Conservation (phyloP, 1,140 invertebrate species). For the Zelostemma sp. region DNA sequence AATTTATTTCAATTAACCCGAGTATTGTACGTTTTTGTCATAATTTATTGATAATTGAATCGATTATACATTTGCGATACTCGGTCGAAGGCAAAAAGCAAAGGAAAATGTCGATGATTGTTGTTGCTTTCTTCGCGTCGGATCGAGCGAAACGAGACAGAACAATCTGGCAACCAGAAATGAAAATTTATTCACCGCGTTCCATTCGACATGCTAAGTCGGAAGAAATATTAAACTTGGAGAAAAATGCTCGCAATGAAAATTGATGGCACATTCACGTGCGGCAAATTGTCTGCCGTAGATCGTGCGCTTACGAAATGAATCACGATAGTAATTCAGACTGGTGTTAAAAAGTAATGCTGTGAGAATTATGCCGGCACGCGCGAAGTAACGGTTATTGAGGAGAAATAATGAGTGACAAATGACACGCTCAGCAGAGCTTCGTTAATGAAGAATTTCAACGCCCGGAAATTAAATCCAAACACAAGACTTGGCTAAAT, state of each 20-base stretch:
- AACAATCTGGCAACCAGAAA: too few relatives aligned
- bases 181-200: not conserved
- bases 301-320: not conserved
- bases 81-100: too few relatives aligned
- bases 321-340: not conserved
- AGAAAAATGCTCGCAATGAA: slow-evolving; percentile 1
- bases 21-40: not conserved
- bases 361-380: slow-evolving; percentile 6
- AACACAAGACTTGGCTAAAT: too few relatives aligned
- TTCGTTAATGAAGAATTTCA: not conserved
- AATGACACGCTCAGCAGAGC: not conserved
- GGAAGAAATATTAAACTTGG: slow-evolving; percentile 1
- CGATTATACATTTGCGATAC: not conserved
- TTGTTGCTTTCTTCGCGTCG: too few relatives aligned
- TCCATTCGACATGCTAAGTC: not conserved
- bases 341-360: not conserved
- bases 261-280: slow-evolving; percentile 2
- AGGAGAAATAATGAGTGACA: not conserved
- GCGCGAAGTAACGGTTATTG: not conserved
- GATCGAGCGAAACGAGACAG: too few relatives aligned
- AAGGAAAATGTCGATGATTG: too few relatives aligned
- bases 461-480: too few relatives aligned
- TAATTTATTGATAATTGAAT: not conserved
- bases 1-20: slow-evolving; percentile 10
- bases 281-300: slow-evolving; percentile 2